Conservation (phyloP, 2,113 vertebrate species). For the Hypomesus transpacificus region DNA sequence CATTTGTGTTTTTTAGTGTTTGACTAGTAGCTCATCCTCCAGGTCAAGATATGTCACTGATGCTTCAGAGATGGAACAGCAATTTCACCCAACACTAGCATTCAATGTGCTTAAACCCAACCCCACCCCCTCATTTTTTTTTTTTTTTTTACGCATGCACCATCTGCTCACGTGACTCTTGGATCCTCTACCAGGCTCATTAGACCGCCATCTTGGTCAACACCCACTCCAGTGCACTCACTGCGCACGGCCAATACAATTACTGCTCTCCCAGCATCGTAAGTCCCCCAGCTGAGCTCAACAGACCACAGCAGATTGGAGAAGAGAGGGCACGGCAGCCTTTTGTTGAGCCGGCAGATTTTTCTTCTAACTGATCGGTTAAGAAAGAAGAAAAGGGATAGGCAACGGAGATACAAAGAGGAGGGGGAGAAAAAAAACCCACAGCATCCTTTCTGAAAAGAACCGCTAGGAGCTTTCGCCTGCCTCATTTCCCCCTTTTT, state of each 20-base stretch:
- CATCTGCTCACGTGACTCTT: slow-evolving; percentile 88
- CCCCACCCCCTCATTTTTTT: slow-evolving; percentile 14
- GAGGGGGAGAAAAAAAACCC: slow-evolving; percentile 46
- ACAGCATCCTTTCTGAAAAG: slow-evolving; percentile 41
- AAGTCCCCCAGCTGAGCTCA: slow-evolving; percentile 46
- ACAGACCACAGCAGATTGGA: slow-evolving; percentile 30
- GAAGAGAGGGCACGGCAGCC: slow-evolving; percentile 35
- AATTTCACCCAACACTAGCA: slow-evolving; percentile 69
- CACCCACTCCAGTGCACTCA: slow-evolving; percentile 88
- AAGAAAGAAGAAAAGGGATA: slow-evolving; percentile 50
- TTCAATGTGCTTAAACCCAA: slow-evolving; percentile 60
- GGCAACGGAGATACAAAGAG: slow-evolving; percentile 37
- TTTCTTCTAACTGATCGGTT: slow-evolving; percentile 39
- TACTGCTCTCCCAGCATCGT: slow-evolving; percentile 54
- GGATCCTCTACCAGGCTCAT: slow-evolving; percentile 77
- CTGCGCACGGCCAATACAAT: slow-evolving; percentile 81
- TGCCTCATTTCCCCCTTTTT: slow-evolving; percentile 46
- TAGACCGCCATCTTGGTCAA: slow-evolving; percentile 97
- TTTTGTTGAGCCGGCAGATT: slow-evolving; percentile 47
- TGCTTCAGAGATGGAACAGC: slow-evolving; percentile 40
- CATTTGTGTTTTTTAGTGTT: background rate
- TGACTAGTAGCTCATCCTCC: slow-evolving; percentile 14
- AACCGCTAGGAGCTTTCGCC: slow-evolving; percentile 50
- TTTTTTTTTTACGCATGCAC: slow-evolving; percentile 68
- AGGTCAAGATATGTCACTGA: slow-evolving; percentile 27